phyloP scores from a whole-genome alignment of 2,113 vertebrate species.

The Chlorodrepanis virens region DNA sequence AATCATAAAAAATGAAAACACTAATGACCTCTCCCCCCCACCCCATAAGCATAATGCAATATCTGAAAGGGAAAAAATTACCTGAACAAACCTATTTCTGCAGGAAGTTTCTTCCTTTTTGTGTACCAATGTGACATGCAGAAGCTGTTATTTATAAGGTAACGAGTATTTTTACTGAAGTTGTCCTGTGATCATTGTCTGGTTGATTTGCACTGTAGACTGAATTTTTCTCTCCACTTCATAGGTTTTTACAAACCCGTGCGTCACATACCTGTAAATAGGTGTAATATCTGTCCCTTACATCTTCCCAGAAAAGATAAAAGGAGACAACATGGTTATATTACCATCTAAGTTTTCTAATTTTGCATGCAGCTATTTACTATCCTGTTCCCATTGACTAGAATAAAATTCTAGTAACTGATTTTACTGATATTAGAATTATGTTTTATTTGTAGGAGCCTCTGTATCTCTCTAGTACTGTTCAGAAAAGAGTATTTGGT shows the following conservation, averaged over 20 bases:
- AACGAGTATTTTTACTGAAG: not conserved
- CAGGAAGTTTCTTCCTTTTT: not conserved
- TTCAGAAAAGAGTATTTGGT: not conserved
- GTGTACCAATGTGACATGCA: not conserved
- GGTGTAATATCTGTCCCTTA: not conserved
- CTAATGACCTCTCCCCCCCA: not conserved
- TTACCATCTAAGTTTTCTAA: not conserved
- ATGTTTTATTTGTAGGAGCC: not conserved
- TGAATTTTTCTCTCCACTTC: not conserved
- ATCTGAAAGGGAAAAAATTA: not conserved
- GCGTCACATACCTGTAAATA: not conserved
- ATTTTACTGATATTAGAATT: not conserved
- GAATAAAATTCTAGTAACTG: not conserved
- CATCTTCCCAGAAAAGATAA: not conserved
- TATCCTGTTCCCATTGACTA: not conserved
- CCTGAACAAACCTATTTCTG: not conserved
- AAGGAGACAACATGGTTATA: not conserved
- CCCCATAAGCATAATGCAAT: not conserved
- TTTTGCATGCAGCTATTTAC: not conserved
- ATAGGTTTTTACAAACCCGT: not conserved
- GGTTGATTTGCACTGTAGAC: not conserved
- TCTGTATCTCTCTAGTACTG: not conserved
- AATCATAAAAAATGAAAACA: not conserved
- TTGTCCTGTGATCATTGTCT: not conserved
- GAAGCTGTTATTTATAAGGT: not conserved